Evolutionary conservation across 1,140 invertebrate species (phyloP), one percentile per base, ranked within the genome.

Genomic region (Pogonomyrmex californicus): DNA sequence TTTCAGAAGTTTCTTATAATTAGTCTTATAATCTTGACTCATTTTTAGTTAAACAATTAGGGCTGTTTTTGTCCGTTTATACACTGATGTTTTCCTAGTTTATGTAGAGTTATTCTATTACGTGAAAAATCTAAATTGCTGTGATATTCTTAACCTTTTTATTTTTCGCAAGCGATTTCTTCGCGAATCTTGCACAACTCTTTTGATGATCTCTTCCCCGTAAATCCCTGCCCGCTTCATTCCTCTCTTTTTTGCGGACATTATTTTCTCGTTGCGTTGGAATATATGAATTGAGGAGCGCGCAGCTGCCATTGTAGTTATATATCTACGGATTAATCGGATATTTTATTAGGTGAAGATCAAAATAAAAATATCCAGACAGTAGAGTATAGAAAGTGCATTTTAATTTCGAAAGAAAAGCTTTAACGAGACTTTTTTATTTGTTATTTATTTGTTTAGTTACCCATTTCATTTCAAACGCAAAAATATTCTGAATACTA

Each of bases 71-170:
- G 5, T 2, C 6, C 36, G 2, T 23, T 23, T 23, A 23, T 17
- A 30, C 56, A 41, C 14, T 12, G 10, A 33, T 4, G 14, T 30
- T 56, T 70, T 83, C 23, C 23, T 23, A 23, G 23, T 23, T 23
- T 82, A 38, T 6, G 47, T 33, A 71, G 17, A 54, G 41, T 49
- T 41, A 78, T 86, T 90, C 88, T 81, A 51, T 89, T 75, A 86
- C 30, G 23, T 33, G 4, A 62, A 81, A 86, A 66, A 62, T 17
- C 33, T 51, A 62, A 77, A 90, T 77, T 78, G 51, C 36, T n/a
- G 17, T 49, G 58, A 77, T 77, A 90, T 81, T 83, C 73, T 76
- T 62, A 81, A 90, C 56, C 38, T 90, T 86, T 90, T 70, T n/a
- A 86, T 86, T 90, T 68, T 70, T 71, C 6, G 44, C 23, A 56